Evolutionary conservation across 2,888 invertebrate genomes (phyloP), one percentile per base, ranked within the genome.

Genomic region (Syrista parreyssii): DNA sequence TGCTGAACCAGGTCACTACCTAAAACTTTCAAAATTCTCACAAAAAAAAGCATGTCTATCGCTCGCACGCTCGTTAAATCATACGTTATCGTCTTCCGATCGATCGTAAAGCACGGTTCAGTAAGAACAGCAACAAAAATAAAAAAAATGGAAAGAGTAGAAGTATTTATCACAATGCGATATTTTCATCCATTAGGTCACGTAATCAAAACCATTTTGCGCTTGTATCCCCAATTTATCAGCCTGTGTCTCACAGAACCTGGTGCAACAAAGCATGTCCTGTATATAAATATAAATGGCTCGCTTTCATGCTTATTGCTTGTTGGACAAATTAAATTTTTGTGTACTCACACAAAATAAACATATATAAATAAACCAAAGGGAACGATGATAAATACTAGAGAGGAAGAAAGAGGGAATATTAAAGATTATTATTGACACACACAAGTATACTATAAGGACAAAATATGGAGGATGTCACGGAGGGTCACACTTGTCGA

Each of bases 1-100:
- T 92, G 73, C 82, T 92, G 69, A 92, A 92, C 86, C 92, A 92
- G 90, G 92, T 92, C 78, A 80, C 80, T 81, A 76, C 31, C 9
- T 0, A 55, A 55, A 23, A 55, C 9, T 55, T 23, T 55, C 55
- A 23, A 23, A 55, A 55, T 55, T 23, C 55, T 55, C 55, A 23
- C 23, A 9, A 23, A 55, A 55, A 55, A 55, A 55, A 23, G 55
- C 55, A 55, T 55, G 55, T 55, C 74, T 55, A 36, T 74, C 73
- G 36, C 33, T 75, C 35, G 31, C 55, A 55, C 55, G 36, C 33
- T 74, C 35, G 74, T 74, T 74, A 35, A 23, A 35, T 35, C n/a
- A 74, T 40, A 30, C 71, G 12, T 33, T 23, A 71, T 71, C 23
- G 71, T 71, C 31, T 55, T 23, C 23, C 31, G 31, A 71, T 31